Conservation (phyloP, 2,797 vertebrate genomes). For the Apogon talboti region DNA sequence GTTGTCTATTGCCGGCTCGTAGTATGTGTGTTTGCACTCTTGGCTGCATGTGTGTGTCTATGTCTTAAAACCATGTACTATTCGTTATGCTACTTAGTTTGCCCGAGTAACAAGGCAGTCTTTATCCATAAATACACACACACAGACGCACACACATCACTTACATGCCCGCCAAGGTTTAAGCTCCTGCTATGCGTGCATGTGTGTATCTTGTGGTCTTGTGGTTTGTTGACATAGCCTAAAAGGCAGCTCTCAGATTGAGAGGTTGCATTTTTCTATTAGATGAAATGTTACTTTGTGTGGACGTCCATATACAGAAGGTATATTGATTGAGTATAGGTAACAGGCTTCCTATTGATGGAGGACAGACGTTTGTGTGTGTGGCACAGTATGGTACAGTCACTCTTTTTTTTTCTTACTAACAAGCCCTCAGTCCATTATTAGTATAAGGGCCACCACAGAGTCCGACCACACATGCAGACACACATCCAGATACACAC, state of each 20-base stretch:
- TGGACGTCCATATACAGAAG: slow-evolving; percentile 29
- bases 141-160: slow-evolving; percentile 9
- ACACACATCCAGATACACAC: slow-evolving; percentile 1
- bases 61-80: slow-evolving; percentile 34
- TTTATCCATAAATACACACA: slow-evolving; percentile 59
- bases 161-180: slow-evolving; percentile 6
- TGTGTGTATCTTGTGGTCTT: slow-evolving; percentile 56
- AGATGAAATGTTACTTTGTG: slow-evolving; percentile 72
- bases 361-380: slow-evolving; percentile 32
- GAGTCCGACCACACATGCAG: slow-evolving; percentile 24
- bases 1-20: slow-evolving; percentile 20
- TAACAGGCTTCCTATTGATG: slow-evolving; percentile 59
- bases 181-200: slow-evolving; percentile 7
- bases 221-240: slow-evolving; percentile 71
- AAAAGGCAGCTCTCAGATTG: slow-evolving; percentile 54
- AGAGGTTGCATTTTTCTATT: slow-evolving; percentile 64
- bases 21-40: slow-evolving; percentile 22
- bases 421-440: slow-evolving; percentile 32
- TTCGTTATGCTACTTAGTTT: slow-evolving; percentile 49
- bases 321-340: slow-evolving; percentile 52
- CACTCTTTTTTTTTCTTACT: slow-evolving; percentile 29
- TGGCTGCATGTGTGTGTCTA: slow-evolving; percentile 21
- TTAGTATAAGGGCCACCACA: slow-evolving; percentile 37
- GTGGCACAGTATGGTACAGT: slow-evolving; percentile 44
- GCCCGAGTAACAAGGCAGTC: slow-evolving; percentile 61